Percentiles rank a stretch among this genome's conserved stretches.
These are phyloP conservation scores for Gandaritis pyraliata DNA, from an alignment of 2,888 invertebrate genomes.

Conservation along the genomic window DNA sequence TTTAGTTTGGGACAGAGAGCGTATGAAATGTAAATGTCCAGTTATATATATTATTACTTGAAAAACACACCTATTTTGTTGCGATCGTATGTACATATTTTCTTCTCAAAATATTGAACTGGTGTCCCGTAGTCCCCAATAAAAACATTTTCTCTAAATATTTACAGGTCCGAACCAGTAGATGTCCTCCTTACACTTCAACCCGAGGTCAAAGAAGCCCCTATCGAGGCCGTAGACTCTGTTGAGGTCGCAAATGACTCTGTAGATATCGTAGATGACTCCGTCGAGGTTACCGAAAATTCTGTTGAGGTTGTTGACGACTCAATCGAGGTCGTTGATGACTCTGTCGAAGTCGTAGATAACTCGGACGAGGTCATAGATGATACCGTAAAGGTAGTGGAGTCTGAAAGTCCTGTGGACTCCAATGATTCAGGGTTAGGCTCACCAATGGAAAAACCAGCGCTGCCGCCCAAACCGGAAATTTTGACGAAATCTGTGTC, in stretches of 20 bases:
- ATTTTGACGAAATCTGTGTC: conserved; percentile 43
- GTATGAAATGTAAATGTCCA: too few relatives aligned
- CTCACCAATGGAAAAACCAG: conserved; percentile 56
- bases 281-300: conserved; percentile 21
- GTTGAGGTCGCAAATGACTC: conserved; percentile 17
- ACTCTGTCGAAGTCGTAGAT: conserved; percentile 21
- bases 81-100: too few relatives aligned
- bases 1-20: too few relatives aligned
- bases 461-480: conserved; percentile 66
- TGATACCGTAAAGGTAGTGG: conserved; percentile 13
- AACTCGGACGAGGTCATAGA: conserved; percentile 23
- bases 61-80: too few relatives aligned
- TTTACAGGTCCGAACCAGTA: conserved; percentile 28
- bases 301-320: conserved; percentile 25
- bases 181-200: conserved; percentile 19
- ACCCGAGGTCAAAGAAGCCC: conserved; percentile 13
- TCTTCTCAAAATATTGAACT: too few relatives aligned
- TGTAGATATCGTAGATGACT: conserved; percentile 22
- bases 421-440: conserved; percentile 45
- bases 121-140: not conserved
- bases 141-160: not conserved
- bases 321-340: conserved; percentile 13
- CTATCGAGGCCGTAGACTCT: conserved; percentile 19
- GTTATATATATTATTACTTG: too few relatives aligned
- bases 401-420: conserved; percentile 26